Percentiles rank a stretch among this genome's conserved stretches.
Conservation (phyloP, 2,797 vertebrate genomes). For the Amniataba percoides region DNA sequence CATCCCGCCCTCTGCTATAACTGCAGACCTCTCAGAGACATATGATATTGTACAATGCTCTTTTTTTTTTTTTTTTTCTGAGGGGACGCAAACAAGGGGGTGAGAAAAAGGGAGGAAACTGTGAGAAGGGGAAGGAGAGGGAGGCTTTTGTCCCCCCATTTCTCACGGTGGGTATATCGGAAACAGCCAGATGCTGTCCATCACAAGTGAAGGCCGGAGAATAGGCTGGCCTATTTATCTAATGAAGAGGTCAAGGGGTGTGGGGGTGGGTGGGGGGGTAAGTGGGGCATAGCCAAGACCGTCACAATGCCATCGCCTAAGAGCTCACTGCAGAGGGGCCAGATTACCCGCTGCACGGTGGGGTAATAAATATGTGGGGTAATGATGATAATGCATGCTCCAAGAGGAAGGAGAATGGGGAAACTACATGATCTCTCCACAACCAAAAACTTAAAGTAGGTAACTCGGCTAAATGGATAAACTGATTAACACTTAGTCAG, state of each 20-base stretch:
- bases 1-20: conserved; percentile 57
- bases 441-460: neutral
- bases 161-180: conserved; percentile 75
- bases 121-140: conserved; percentile 57
- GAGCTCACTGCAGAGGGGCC: conserved; percentile 24
- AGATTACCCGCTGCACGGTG: conserved; percentile 10
- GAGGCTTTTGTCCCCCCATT: conserved; percentile 71
- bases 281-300: conserved; percentile 47
- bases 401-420: neutral
- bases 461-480: neutral
- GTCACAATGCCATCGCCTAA: conserved; percentile 45
- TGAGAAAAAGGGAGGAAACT: conserved; percentile 63
- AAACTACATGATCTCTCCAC: neutral
- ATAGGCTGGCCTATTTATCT: conserved; percentile 75
- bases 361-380: neutral
- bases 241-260: conserved; percentile 72
- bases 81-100: conserved; percentile 40
- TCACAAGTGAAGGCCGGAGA: conserved; percentile 70
- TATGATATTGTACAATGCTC: conserved; percentile 68
- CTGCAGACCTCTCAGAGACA: conserved; percentile 60
- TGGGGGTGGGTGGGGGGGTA: conserved; percentile 28
- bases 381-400: neutral
- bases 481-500: neutral
- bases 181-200: conserved; percentile 78
- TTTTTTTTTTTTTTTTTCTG: conserved; percentile 28